phyloP scores from a whole-genome alignment of 1,140 invertebrate genomes.

The Alviniconcha marisindica region DNA sequence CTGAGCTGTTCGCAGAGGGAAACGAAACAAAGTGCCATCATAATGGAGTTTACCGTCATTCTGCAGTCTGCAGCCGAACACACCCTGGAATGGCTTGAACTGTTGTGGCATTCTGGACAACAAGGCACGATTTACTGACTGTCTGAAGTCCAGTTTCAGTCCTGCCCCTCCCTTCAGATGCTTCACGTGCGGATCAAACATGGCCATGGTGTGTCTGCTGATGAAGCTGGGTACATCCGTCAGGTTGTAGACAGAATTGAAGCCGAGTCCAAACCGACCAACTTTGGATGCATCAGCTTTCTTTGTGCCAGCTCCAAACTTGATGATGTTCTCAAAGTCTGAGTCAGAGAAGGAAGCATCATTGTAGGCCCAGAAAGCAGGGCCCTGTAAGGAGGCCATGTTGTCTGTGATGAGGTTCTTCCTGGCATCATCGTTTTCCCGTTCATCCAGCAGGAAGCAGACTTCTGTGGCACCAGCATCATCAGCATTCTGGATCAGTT shows the following conservation, averaged over 20 bases:
- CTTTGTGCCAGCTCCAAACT: slow-evolving; percentile 69
- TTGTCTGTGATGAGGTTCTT: slow-evolving; percentile 56
- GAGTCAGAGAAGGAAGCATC: slow-evolving; percentile 71
- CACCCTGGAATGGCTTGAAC: slow-evolving; percentile 51
- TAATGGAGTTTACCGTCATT: slow-evolving; percentile 25
- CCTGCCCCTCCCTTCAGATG: slow-evolving; percentile 64
- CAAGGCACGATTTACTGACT: background rate
- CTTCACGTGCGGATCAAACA: slow-evolving; percentile 72
- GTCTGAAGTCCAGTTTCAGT: slow-evolving; percentile 18
- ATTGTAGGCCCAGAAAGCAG: slow-evolving; percentile 61
- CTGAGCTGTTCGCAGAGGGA: slow-evolving; percentile 58
- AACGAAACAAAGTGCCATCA: slow-evolving; percentile 67
- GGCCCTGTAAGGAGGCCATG: slow-evolving; percentile 60
- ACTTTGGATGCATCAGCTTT: slow-evolving; percentile 58
- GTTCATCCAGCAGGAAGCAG: slow-evolving; percentile 66
- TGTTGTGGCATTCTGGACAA: background rate
- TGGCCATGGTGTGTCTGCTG: slow-evolving; percentile 62
- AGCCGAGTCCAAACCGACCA: slow-evolving; percentile 39
- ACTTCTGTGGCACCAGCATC: slow-evolving; percentile 62
- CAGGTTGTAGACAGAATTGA: slow-evolving; percentile 54
- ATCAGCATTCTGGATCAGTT: slow-evolving; percentile 54
- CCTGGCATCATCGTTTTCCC: slow-evolving; percentile 64
- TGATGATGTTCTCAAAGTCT: slow-evolving; percentile 71
- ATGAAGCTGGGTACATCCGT: slow-evolving; percentile 69
- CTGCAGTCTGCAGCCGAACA: slow-evolving; percentile 59